Base-by-base conservation (phyloP, 2,888 invertebrate species). In the Cheilosia vernalis region DNA sequence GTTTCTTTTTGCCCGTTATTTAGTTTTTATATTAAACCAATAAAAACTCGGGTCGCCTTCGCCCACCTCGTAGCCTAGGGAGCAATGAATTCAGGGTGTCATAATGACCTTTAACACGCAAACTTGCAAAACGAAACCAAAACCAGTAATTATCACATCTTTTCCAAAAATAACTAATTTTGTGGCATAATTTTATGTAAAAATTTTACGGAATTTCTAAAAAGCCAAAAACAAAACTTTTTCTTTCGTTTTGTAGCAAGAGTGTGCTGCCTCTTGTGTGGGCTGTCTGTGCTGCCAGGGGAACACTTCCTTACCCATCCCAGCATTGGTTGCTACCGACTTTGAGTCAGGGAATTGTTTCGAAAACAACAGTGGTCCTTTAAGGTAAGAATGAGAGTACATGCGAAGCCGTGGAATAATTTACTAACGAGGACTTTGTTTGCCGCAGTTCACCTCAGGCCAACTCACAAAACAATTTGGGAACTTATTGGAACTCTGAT, bases 401-500 rank as follows among this genome's bases (percentile, higher is more conserved):
- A 24, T 21, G 24, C 13, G 13, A 37, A 15, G 21, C 4, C n/a
- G 0, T 17, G 15, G 7, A 27, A 6, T 3, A 13, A 40, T 15
- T 21, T 58, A 42, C n/a, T 55, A 21, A 24, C 13, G 13, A 13
- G 37, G 10, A 37, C 17, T 6, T 27, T 6, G 0, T 19, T 49
- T 64, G 55, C 6, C 10, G 15, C 4, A 89, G 89, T 80, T 87
- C 87, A 51, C 87, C 88, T 24, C 89, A 89, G 87, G 70, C 77
- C 19, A 88, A 87, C 42, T 87, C 88, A 87, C 87, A 90, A 88
- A 85, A 87, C 70, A 87, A 88, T 87, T 83, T 89, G 87, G 89
- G 88, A 83, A 89, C 89, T 76, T 94, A 93, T 89, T 95, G 95
- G 95, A 92, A 90, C 88, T 90, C 93, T 24, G 93, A 94, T 89